Evolutionary conservation across 2,888 invertebrate species (phyloP).

Genomic region (Xestia ashworthii): DNA sequence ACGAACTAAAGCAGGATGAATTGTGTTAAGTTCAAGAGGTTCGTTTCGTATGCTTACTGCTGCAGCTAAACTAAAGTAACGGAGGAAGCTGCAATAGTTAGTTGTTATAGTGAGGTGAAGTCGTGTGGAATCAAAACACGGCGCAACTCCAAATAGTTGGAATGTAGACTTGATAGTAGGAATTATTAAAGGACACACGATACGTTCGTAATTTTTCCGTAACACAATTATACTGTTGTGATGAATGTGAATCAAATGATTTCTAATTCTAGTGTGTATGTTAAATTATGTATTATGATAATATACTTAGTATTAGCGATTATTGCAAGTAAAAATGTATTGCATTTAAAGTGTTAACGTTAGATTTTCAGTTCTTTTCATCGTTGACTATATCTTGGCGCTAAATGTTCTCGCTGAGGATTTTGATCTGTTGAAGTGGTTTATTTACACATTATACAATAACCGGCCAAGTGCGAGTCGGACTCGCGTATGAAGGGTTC

Average conservation of each 20-base stretch:
- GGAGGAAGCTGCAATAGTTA: constrained; percentile 37
- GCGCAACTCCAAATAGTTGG: constrained; percentile 34
- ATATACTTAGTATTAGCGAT: constrained; percentile 79
- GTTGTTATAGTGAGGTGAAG: constrained; percentile 19
- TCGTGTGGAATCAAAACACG: constrained; percentile 47
- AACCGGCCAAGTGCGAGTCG: no score
- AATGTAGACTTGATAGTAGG: constrained; percentile 56
- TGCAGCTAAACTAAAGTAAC: neutral
- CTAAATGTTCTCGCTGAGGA: constrained; percentile 63
- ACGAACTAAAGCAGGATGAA: neutral
- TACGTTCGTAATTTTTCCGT: constrained; percentile 49
- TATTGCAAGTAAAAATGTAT: constrained; percentile 76
- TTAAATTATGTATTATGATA: constrained; percentile 81
- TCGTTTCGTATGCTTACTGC: constrained; percentile 18
- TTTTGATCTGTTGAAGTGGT: constrained; percentile 66
- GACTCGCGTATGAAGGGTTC: no score
- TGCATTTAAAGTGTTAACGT: constrained; percentile 86
- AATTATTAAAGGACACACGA: constrained; percentile 53
- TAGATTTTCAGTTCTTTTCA: constrained; percentile 71
- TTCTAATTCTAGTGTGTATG: constrained; percentile 80
- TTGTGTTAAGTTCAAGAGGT: no score
- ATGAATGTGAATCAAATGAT: constrained; percentile 80
- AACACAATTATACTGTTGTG: constrained; percentile 79
- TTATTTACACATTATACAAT: constrained; percentile 31
- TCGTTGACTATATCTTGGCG: constrained; percentile 66